phyloP scores from a whole-genome alignment of 2,797 vertebrate genomes.

The Hemibagrus guttatus region DNA sequence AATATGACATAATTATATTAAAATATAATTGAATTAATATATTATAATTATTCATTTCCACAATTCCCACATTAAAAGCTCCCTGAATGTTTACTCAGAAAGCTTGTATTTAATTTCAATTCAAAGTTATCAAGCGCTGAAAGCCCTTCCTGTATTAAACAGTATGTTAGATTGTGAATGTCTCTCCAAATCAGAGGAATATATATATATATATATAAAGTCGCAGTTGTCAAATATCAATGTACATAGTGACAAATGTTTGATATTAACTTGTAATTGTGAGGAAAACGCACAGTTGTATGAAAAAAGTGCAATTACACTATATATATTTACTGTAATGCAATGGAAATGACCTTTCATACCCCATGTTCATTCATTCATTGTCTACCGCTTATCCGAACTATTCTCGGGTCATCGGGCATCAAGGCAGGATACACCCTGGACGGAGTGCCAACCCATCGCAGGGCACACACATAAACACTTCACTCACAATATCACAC shows the following conservation, averaged over 20 bases:
- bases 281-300: neutral
- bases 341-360: neutral
- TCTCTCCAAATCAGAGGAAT: neutral
- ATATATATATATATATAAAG: neutral
- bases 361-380: too few relatives aligned
- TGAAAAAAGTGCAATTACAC: neutral
- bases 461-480: too few relatives aligned
- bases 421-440: too few relatives aligned
- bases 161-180: neutral
- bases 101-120: neutral
- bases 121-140: neutral
- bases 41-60: too few relatives aligned
- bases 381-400: too few relatives aligned
- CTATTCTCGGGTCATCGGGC: too few relatives aligned
- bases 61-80: neutral
- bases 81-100: too few relatives aligned
- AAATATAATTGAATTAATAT: too few relatives aligned
- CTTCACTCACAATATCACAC: too few relatives aligned
- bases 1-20: too few relatives aligned
- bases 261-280: neutral
- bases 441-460: too few relatives aligned
- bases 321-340: too few relatives aligned
- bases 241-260: neutral
- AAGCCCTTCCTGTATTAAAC: neutral
- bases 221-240: neutral